phyloP scores from a whole-genome alignment of 1,140 invertebrate species.

The Aporrectodea caliginosa region DNA sequence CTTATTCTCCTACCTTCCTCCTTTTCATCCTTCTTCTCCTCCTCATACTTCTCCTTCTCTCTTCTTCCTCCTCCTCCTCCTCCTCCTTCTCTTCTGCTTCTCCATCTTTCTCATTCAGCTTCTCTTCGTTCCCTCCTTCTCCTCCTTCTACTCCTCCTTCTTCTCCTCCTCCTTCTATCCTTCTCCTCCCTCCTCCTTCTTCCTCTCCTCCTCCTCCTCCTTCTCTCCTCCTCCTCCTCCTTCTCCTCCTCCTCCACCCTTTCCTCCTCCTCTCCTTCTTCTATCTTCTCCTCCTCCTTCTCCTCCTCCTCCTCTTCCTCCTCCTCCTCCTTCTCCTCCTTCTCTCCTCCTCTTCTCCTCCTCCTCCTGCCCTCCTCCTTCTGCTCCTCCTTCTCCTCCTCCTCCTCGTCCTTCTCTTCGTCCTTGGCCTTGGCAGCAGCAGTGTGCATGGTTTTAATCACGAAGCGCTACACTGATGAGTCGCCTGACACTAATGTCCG shows the following conservation, averaged over 20 bases:
- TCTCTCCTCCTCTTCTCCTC: no score
- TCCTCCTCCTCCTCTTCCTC: neutral
- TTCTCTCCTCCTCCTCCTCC: neutral
- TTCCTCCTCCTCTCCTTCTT: no score
- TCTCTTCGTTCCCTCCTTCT: constrained; percentile 1
- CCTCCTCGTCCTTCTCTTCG: no score
- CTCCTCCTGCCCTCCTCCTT: no score
- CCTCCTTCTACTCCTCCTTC: neutral
- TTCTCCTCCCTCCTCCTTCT: neutral
- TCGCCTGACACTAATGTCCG: no score
- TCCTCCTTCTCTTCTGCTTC: neutral
- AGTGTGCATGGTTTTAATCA: no score
- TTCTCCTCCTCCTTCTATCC: no score
- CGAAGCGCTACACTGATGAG: no score
- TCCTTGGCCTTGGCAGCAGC: no score
- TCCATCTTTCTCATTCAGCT: neutral
- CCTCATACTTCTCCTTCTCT: neutral
- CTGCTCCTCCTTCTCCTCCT: no score
- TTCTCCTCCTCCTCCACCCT: no score
- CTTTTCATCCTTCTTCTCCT: neutral
- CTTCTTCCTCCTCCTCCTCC: neutral
- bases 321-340: constrained; percentile 1
- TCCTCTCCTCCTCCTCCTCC: neutral
- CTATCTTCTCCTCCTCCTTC: neutral
- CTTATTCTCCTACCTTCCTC: no score